These are phyloP conservation scores for Pterostichus madidus DNA, from an alignment of 2,888 invertebrate species.

Conservation along the genomic window DNA sequence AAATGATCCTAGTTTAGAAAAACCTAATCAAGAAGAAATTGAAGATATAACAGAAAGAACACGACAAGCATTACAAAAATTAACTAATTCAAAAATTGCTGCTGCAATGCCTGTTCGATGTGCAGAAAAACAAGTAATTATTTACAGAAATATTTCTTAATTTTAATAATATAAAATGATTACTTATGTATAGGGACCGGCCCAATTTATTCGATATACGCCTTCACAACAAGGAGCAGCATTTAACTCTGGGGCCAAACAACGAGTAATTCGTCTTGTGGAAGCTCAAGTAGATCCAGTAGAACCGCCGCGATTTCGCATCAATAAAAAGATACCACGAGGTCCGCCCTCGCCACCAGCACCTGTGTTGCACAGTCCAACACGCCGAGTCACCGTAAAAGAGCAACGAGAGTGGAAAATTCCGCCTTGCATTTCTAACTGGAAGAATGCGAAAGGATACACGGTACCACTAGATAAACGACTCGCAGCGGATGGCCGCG, in stretches of 20 bases:
- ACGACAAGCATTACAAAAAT: conserved; percentile 90
- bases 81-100: conserved; percentile 94
- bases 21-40: conserved; percentile 92
- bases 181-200: conserved; percentile 83
- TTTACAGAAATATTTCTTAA: conserved; percentile 67
- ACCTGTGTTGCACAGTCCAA: conserved; percentile 98
- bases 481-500: conserved; percentile 98
- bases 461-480: conserved; percentile 95
- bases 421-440: conserved; percentile 99
- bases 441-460: conserved; percentile 97
- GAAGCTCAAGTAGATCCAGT: conserved; percentile 97
- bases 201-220: conserved; percentile 98
- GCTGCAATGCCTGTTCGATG: conserved; percentile 98
- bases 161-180: conserved; percentile 52
- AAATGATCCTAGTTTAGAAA: conserved; percentile 93
- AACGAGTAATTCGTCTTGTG: conserved; percentile 97
- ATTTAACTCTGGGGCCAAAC: conserved; percentile 98
- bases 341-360: conserved; percentile 99
- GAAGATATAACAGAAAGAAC: conserved; percentile 95
- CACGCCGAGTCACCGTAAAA: conserved; percentile 97
- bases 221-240: conserved; percentile 97
- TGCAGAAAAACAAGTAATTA: conserved; percentile 87
- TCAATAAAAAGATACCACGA: conserved; percentile 99
- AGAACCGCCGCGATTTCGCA: conserved; percentile 98
- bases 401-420: conserved; percentile 99